phyloP scores from a whole-genome alignment of 2,888 invertebrate species.

The Hedychridium roseum region DNA sequence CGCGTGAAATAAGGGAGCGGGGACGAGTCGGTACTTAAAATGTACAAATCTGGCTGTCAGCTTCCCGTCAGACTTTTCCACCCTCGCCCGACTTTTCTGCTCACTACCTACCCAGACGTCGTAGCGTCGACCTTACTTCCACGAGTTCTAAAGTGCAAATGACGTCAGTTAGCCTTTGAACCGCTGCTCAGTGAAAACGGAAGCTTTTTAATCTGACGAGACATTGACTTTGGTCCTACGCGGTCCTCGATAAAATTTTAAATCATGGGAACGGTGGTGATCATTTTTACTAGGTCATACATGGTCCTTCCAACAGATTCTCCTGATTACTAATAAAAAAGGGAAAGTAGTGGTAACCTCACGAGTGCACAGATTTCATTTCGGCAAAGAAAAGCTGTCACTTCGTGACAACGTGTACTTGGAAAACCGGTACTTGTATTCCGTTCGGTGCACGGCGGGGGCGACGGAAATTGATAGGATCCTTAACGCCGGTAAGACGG shows the following conservation, averaged over 20 bases:
- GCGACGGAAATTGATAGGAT: slow-evolving; percentile 36
- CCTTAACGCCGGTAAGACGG: slow-evolving; percentile 40
- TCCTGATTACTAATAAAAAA: too few species aligned
- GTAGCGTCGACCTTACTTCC: slow-evolving; percentile 29
- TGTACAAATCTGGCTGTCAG: slow-evolving; percentile 53
- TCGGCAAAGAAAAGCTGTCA: too few species aligned
- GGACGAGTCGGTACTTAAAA: slow-evolving; percentile 35
- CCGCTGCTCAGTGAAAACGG: slow-evolving; percentile 4
- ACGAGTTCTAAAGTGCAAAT: slow-evolving; percentile 43
- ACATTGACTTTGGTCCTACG: too few species aligned
- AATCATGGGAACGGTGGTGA: too few species aligned
- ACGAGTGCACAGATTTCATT: too few species aligned
- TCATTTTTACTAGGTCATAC: too few species aligned
- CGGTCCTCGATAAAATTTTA: too few species aligned
- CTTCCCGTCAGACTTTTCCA: slow-evolving; percentile 36
- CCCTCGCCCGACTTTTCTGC: slow-evolving; percentile 37
- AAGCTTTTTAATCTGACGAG: not conserved
- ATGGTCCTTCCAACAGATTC: too few species aligned
- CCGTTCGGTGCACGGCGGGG: too few species aligned
- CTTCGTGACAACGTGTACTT: too few species aligned
- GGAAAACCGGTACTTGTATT: too few species aligned
- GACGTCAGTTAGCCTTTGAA: slow-evolving; percentile 38
- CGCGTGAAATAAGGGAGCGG: slow-evolving; percentile 32
- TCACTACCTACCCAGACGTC: slow-evolving; percentile 28
- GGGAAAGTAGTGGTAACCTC: too few species aligned